phyloP scores from a whole-genome alignment of 2,888 invertebrate genomes.

The Epicampocera succincta region DNA sequence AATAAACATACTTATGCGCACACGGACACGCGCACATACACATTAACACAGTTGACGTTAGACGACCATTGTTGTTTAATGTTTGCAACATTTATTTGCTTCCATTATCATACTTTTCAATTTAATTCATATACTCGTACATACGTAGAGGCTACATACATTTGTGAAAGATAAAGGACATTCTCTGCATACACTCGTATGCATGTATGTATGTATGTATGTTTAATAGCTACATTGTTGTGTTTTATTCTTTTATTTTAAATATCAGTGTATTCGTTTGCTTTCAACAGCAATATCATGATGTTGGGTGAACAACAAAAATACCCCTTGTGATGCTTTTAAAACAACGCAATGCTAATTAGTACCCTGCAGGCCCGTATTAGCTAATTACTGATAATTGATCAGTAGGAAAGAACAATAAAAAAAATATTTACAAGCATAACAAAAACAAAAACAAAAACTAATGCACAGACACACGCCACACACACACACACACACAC shows the following conservation, averaged over 20 bases:
- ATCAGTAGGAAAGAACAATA: conserved; percentile 61
- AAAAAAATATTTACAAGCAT: conserved; percentile 39
- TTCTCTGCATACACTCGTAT: too few relatives aligned
- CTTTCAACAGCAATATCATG: conserved; percentile 5
- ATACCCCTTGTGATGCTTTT: conserved; percentile 11
- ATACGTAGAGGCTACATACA: background rate
- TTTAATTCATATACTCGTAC: conserved; percentile 5
- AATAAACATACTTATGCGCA: background rate
- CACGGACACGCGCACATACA: too few relatives aligned
- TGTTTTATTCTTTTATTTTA: conserved; percentile 21
- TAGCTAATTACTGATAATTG: conserved; percentile 72
- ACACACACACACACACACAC: background rate
- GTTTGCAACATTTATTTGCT: conserved; percentile 36
- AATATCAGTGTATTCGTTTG: background rate
- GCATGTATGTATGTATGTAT: background rate
- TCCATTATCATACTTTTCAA: conserved; percentile 51
- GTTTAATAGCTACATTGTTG: conserved; percentile 7
- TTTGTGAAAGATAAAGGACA: background rate
- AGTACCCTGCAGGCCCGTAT: conserved; percentile 68
- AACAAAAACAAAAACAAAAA: conserved; percentile 50
- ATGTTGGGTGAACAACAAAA: conserved; percentile 1
- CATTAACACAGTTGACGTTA: background rate
- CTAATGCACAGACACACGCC: conserved; percentile 1
- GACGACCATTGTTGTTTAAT: background rate
- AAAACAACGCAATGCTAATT: conserved; percentile 65